Evolutionary conservation across 1,140 invertebrate species (phyloP).

Genomic region (Helicorthomorpha holstii): DNA sequence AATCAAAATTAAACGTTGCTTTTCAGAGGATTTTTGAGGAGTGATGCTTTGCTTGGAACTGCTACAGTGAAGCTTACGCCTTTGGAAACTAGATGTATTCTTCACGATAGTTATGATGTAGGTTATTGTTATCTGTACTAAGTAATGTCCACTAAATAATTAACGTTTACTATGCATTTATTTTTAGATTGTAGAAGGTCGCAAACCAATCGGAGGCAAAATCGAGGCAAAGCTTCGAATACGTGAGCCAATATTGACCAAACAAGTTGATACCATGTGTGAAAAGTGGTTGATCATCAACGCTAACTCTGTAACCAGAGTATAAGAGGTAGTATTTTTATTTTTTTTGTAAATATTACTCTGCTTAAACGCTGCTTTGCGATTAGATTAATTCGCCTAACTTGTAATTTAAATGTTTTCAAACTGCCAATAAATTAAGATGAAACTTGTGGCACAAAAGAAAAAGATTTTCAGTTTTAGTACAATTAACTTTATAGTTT

Average conservation of each 20-base stretch:
- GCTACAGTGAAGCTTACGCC: slow-evolving; percentile 63
- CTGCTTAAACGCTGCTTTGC: too few species aligned
- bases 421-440: too few species aligned
- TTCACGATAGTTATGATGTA: slow-evolving; percentile 83
- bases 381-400: too few species aligned
- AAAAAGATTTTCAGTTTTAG: too few species aligned
- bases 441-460: too few species aligned
- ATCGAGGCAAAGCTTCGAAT: slow-evolving; percentile 77
- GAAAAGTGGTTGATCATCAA: slow-evolving; percentile 79
- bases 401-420: too few species aligned
- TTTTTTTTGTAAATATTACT: too few species aligned
- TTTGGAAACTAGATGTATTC: slow-evolving; percentile 63
- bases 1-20: too few species aligned
- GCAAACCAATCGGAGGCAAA: slow-evolving; percentile 72
- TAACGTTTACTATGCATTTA: background rate
- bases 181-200: slow-evolving; percentile 67
- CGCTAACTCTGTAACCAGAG: too few species aligned
- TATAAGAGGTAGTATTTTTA: too few species aligned
- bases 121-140: slow-evolving; percentile 28
- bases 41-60: slow-evolving; percentile 70
- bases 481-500: too few species aligned
- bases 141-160: background rate
- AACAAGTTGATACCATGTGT: slow-evolving; percentile 73
- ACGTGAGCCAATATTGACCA: slow-evolving; percentile 73
- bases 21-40: slow-evolving; percentile 77